Conservation (phyloP, 1,140 invertebrate species). For the Diorhabda carinulata region DNA sequence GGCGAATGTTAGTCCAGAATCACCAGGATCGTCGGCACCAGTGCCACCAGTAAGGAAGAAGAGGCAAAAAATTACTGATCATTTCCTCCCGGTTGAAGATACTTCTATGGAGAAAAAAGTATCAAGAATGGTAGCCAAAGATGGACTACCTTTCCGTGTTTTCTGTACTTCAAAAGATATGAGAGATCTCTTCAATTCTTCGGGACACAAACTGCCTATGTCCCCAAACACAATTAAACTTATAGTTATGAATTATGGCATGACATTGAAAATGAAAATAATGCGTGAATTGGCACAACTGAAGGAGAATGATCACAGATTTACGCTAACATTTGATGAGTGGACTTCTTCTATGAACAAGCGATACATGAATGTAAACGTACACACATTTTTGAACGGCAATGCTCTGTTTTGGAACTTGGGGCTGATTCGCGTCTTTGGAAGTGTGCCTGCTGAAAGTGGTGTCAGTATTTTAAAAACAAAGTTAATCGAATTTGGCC, state of each 20-base stretch:
- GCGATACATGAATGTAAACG: constrained; percentile 22
- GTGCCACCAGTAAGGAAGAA: constrained; percentile 15
- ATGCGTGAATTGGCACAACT: constrained; percentile 11
- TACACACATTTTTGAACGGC: constrained; percentile 21
- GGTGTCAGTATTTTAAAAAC: not conserved
- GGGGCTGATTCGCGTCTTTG: not conserved
- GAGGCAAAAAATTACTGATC: constrained; percentile 18
- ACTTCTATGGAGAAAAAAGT: constrained; percentile 15
- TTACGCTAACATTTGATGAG: constrained; percentile 24
- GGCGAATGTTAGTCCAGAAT: constrained; percentile 8
- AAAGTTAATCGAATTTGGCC: not conserved
- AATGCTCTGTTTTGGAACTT: not conserved
- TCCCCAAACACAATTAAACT: constrained; percentile 19
- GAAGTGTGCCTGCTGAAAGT: not conserved
- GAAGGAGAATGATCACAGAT: constrained; percentile 15
- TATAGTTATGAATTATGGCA: constrained; percentile 23
- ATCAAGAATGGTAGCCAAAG: constrained; percentile 20
- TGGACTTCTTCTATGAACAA: constrained; percentile 24
- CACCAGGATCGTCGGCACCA: constrained; percentile 15
- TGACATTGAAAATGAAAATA: constrained; percentile 22
- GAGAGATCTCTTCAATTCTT: constrained; percentile 20
- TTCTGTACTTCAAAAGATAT: constrained; percentile 22
- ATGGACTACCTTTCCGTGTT: constrained; percentile 23
- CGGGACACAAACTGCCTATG: constrained; percentile 14
- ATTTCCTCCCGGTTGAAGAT: constrained; percentile 18